phyloP scores from a whole-genome alignment of 2,113 vertebrate species.

The Hippocampus guttulatus region DNA sequence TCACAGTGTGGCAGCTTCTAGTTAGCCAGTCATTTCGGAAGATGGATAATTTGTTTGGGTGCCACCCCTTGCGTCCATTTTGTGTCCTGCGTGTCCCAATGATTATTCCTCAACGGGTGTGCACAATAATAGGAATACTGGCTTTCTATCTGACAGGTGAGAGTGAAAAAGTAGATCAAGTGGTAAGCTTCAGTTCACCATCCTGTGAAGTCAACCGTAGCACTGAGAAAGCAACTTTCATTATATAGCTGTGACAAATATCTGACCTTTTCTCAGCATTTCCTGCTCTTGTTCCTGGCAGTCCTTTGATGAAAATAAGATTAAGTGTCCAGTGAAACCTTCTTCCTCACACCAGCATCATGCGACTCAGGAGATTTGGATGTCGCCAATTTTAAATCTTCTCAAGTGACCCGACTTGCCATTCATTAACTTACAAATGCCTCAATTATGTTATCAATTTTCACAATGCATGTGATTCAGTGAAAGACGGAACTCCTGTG shows the following conservation, averaged over 20 bases:
- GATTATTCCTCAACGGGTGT: not conserved
- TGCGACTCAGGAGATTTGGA: constrained; percentile 3
- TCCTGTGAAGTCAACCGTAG: not conserved
- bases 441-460: not conserved
- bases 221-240: constrained; percentile 12
- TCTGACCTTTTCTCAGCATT: constrained; percentile 37
- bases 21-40: not conserved
- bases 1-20: not conserved
- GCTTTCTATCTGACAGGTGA: not conserved
- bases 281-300: constrained; percentile 9
- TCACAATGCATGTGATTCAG: constrained; percentile 14
- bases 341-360: constrained; percentile 8
- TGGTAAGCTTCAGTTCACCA: constrained; percentile 8
- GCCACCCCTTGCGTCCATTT: not conserved
- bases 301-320: constrained; percentile 12
- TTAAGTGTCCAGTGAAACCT: constrained; percentile 8
- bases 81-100: not conserved
- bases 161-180: constrained; percentile 7
- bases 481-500: constrained; percentile 6
- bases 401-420: not conserved
- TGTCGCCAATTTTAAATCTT: constrained; percentile 22
- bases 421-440: constrained; percentile 9
- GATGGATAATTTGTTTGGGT: not conserved
- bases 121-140: not conserved
- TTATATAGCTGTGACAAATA: constrained; percentile 29